These are phyloP conservation scores for Synodontis membranacea DNA, from an alignment of 2,113 vertebrate genomes.

Conservation along the genomic window DNA sequence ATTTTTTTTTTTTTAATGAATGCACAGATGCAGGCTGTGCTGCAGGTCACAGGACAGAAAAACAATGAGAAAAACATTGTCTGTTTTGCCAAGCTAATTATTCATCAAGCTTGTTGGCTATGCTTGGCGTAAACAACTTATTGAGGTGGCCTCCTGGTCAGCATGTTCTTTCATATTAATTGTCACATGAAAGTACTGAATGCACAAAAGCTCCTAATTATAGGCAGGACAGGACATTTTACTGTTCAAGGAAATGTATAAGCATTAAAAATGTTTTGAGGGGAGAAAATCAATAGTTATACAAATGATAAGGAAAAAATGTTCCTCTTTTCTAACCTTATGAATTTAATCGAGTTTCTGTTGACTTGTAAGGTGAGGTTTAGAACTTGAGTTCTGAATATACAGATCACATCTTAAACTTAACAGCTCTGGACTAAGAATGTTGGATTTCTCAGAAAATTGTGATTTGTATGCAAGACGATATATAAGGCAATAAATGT, in stretches of 20 bases:
- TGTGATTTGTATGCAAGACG: slow-evolving; percentile 28
- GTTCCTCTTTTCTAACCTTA: neutral
- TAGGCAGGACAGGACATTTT: neutral
- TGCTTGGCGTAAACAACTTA: slow-evolving; percentile 13
- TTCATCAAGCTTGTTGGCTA: neutral
- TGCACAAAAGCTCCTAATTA: slow-evolving; percentile 4
- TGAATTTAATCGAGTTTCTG: neutral
- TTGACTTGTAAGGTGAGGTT: neutral
- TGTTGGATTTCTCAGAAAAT: slow-evolving; percentile 10
- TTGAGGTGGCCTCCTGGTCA: slow-evolving; percentile 22
- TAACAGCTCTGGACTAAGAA: slow-evolving; percentile 19
- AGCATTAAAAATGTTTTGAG: neutral
- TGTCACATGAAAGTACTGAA: neutral
- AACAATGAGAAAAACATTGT: neutral
- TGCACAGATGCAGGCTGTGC: neutral
- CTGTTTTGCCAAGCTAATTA: slow-evolving; percentile 3
- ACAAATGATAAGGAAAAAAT: neutral
- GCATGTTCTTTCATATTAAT: neutral
- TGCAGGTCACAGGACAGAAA: neutral
- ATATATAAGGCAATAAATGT: slow-evolving; percentile 26
- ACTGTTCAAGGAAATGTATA: neutral
- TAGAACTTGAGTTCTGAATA: neutral
- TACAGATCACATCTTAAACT: neutral
- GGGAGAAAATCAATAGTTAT: neutral
- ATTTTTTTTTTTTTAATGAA: slow-evolving; percentile 7